Base-by-base conservation (phyloP, 2,888 invertebrate genomes). In the Conops quadrifasciatus region DNA sequence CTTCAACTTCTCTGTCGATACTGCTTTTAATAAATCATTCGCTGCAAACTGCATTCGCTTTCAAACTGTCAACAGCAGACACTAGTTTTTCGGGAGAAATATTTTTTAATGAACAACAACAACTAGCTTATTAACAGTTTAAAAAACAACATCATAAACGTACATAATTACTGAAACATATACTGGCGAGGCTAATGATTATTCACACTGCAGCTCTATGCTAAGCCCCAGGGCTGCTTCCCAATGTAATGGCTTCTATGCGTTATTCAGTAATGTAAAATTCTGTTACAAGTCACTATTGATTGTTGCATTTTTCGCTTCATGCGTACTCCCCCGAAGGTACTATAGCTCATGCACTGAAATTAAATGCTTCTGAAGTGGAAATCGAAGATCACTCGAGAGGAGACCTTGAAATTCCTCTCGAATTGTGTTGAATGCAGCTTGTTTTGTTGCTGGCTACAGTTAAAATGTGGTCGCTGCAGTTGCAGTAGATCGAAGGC, bases 391-490 rank as follows among this genome's bases (percentile, higher is more conserved):
- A 60, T 16, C 36, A n/a, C 28, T 36, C 36, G 30, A 30, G 36
- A 62, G 5, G 62, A 62, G 45, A 43, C 62, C 62, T 21, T 62
- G 62, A 62, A 62, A 45, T 45, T 21, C 43, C 43, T 16, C 45
- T 36, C 21, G 21, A 21, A 15, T 19, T n/a, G 19, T 26, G 19
- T 21, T 62, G 13, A 15, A 62, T 19, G 21, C 11, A 2, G 53
- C 53, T 36, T 53, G 53, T 53, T 19, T 21, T 53, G 1, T 53
- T 53, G 19, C 21, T 53, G 1, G 19, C 21, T 19, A 36, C 36
- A 7, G 36, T 36, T 36, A 4, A 36, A 36, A 36, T 9, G 36
- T 36, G 36, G 36, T 53, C 11, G 21, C 21, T 53, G 53, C 19
- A 21, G 5, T 24, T 53, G 1, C 53, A 21, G 53, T 11, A 53